These are phyloP conservation scores for Conistra vaccinii DNA, from an alignment of 2,888 invertebrate species.

Conservation along the genomic window DNA sequence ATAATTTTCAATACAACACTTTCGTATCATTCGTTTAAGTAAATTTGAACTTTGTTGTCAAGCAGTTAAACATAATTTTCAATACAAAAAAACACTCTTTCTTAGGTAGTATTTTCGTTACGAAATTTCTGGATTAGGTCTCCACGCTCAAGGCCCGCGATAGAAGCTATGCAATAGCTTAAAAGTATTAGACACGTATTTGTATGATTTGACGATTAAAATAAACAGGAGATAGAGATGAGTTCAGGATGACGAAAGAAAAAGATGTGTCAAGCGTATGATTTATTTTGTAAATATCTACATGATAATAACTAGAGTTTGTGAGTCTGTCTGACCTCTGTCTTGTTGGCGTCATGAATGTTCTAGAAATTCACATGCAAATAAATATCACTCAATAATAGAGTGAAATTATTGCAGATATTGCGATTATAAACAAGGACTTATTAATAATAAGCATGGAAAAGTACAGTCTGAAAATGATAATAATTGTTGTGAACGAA, in stretches of 20 bases:
- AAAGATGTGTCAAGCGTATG: neutral
- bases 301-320: neutral
- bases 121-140: too few species aligned
- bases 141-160: too few species aligned
- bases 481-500: constrained; percentile 4
- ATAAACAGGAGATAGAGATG: too few species aligned
- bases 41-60: too few species aligned
- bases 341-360: neutral
- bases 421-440: constrained; percentile 22
- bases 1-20: too few species aligned
- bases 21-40: too few species aligned
- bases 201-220: too few species aligned
- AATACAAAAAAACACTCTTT: too few species aligned
- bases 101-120: too few species aligned
- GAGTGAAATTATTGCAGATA: constrained; percentile 12
- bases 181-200: too few species aligned
- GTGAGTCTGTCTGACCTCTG: neutral
- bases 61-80: too few species aligned
- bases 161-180: too few species aligned
- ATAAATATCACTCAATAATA: constrained; percentile 13
- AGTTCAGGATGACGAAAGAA: neutral
- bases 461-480: constrained; percentile 13
- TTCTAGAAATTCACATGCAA: neutral
- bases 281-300: neutral
- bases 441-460: constrained; percentile 15